These are phyloP conservation scores for Ciconia boyciana DNA, from an alignment of 2,113 vertebrate genomes.

Conservation along the genomic window DNA sequence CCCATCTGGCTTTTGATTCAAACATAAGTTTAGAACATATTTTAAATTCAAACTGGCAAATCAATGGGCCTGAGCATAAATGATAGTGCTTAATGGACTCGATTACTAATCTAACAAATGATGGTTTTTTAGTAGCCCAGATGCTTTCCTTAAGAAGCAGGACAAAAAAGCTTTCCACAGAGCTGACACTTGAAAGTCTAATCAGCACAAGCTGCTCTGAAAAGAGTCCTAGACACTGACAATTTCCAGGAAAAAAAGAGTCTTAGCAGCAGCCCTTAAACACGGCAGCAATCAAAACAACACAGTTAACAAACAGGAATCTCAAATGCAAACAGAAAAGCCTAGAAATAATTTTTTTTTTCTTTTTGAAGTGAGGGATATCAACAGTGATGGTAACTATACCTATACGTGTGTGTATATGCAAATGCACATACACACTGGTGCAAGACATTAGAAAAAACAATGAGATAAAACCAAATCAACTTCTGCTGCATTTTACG, in stretches of 20 bases:
- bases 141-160: slow-evolving; percentile 31
- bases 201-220: slow-evolving; percentile 13
- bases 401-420: rapidly evolving
- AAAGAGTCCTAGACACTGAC: neutral
- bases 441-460: neutral
- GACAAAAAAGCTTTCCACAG: slow-evolving; percentile 7
- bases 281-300: neutral
- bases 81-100: neutral
- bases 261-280: neutral
- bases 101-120: neutral
- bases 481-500: neutral
- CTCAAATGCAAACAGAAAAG: neutral
- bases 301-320: neutral
- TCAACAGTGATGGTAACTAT: neutral
- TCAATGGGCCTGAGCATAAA: neutral
- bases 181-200: neutral
- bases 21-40: neutral
- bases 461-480: neutral
- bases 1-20: neutral
- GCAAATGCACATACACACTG: neutral
- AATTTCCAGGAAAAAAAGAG: neutral
- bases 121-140: neutral
- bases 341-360: neutral
- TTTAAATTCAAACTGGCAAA: slow-evolving; percentile 1
- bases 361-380: neutral